Base-by-base conservation (phyloP, 1,140 invertebrate genomes). In the Cephus cinctus region DNA sequence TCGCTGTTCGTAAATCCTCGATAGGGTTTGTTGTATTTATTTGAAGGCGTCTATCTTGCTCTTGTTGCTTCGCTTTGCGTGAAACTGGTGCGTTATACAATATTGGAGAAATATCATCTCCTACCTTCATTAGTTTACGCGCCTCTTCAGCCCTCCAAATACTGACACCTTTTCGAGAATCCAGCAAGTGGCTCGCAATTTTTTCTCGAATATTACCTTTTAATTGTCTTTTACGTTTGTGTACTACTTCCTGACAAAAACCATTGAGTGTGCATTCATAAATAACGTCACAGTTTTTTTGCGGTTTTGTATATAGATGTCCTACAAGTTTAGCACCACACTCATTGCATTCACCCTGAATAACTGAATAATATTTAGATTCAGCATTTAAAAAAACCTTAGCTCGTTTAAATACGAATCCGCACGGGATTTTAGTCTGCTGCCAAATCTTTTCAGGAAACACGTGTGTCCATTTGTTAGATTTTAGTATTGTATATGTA, bases 11-110 rank as follows among this genome's bases (percentile, higher is more conserved):
- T 15, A 47, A 27, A 30, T 50, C 44, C 34, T 43, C 16, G 2
- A 49, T 31, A 3, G 34, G 25, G 20, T 49, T 39, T 2, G 27
- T 18, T 9, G 2, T 30, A 11, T 23, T 48, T 8, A 49, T 8
- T 4, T 45, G 39, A 19, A 54, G 34, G 19, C 21, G 6, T 27
- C 25, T 42, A 11, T 55, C 44, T 2, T 47, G 27, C 38, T 50
- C 25, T 44, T 50, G 8, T 35, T 55, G 39, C 21, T 55, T 55
- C 8, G 48, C 48, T 30, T 55, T 50, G 1, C 53, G 12, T 21
- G 51, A 27, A 9, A 55, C 35, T 3, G 30, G 8, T 31, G 43
- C 14, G 23, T 25, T 47, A 1, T 15, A 35, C 4, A 44, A 11
- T 11, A 16, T 55, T 9, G 53, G 44, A 25, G 44, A 41, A 39